Conservation (phyloP, 2,797 vertebrate genomes). For the Muraenolepis orangiensis region DNA sequence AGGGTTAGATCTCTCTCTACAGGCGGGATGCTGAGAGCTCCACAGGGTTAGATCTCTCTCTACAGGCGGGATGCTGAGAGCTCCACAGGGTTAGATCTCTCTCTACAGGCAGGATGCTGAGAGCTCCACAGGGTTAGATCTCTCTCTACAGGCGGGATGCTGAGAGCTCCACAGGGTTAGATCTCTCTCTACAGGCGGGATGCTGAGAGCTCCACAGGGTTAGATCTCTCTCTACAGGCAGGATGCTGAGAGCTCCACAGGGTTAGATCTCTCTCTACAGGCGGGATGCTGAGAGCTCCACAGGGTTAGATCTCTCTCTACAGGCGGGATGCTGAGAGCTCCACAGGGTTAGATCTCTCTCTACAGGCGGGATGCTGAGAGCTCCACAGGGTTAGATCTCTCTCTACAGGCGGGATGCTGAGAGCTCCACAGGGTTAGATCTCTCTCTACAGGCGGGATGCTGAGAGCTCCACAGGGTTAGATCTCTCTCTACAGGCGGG, state of each 20-base stretch:
- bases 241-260: constrained; percentile 22
- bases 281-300: constrained; percentile 23
- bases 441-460: not conserved
- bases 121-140: not conserved
- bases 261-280: too few relatives aligned
- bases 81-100: too few relatives aligned
- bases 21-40: constrained; percentile 21
- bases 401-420: constrained; percentile 16
- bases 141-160: constrained; percentile 9
- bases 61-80: constrained; percentile 20
- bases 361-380: constrained; percentile 19
- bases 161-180: not conserved
- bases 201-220: constrained; percentile 17
- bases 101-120: constrained; percentile 19
- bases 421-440: not conserved
- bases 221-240: too few relatives aligned
- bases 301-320: too few relatives aligned
- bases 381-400: too few relatives aligned
- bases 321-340: constrained; percentile 20
- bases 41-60: too few relatives aligned
- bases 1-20: too few relatives aligned
- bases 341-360: too few relatives aligned
- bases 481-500: not conserved
- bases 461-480: constrained; percentile 12
- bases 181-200: not conserved